Evolutionary conservation across 2,888 invertebrate species (phyloP).

Genomic region (Phengaris arion): DNA sequence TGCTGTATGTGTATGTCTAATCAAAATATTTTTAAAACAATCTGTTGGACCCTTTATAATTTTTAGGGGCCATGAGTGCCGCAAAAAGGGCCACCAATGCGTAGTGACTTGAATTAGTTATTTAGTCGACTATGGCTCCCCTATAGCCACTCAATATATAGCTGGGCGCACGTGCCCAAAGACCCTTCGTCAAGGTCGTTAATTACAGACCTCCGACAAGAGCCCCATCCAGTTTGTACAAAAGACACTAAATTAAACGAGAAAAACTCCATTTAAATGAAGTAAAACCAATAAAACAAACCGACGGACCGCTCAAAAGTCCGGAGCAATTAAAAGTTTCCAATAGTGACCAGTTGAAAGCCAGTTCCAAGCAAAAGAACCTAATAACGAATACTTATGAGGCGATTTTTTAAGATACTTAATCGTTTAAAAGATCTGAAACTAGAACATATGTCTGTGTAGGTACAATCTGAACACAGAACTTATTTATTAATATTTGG

Average conservation of each 20-base stretch:
- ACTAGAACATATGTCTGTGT: neutral
- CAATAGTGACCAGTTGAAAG: constrained; percentile 10
- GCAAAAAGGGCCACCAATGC: constrained; percentile 69
- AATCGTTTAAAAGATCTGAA: neutral
- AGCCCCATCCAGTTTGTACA: neutral
- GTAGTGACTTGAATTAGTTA: constrained; percentile 77
- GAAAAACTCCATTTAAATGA: constrained; percentile 15
- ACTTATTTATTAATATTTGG: too few relatives aligned
- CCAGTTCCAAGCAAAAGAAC: neutral
- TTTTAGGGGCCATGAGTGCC: constrained; percentile 54
- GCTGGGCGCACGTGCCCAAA: constrained; percentile 69
- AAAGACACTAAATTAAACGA: constrained; percentile 8
- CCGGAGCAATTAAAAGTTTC: constrained; percentile 25
- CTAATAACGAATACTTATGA: constrained; percentile 12
- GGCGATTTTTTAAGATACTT: neutral
- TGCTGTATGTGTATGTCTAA: constrained; percentile 36
- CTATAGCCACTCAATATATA: constrained; percentile 75
- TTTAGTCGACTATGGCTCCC: constrained; percentile 75
- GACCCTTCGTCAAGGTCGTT: constrained; percentile 73
- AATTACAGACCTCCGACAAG: constrained; percentile 54
- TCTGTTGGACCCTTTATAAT: constrained; percentile 52
- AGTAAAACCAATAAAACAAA: constrained; percentile 15
- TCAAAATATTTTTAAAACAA: constrained; percentile 61
- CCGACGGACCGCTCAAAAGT: neutral
- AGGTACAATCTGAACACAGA: too few relatives aligned